phyloP scores from a whole-genome alignment of 1,140 invertebrate species.

The Sinella curviseta region DNA sequence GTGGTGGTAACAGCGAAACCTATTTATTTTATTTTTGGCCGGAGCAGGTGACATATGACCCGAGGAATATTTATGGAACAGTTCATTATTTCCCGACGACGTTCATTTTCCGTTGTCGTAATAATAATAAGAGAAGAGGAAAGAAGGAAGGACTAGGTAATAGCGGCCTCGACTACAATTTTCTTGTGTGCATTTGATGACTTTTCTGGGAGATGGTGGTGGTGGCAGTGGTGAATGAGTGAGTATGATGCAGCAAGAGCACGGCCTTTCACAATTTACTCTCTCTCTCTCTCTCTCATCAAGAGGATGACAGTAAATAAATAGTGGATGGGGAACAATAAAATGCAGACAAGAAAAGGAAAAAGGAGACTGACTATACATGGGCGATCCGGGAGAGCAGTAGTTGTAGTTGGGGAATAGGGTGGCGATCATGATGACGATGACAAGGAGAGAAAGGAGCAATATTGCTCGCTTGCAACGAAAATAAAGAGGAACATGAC shows the following conservation, averaged over 20 bases:
- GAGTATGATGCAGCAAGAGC: background rate
- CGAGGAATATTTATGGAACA: background rate
- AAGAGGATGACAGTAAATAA: conserved; percentile 23
- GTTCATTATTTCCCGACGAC: too few relatives aligned
- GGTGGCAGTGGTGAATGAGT: too few relatives aligned
- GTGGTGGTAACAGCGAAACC: too few relatives aligned
- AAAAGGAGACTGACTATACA: too few relatives aligned
- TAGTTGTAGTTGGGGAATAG: too few relatives aligned
- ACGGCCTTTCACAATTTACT: background rate
- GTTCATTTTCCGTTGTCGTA: too few relatives aligned
- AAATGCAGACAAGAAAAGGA: conserved; percentile 21
- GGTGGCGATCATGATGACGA: too few relatives aligned
- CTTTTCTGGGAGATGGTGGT: background rate
- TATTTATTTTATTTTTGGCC: background rate
- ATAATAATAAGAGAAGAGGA: too few relatives aligned
- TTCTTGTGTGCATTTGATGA: background rate
- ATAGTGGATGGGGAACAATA: conserved; percentile 19
- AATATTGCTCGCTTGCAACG: conserved; percentile 30
- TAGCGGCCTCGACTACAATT: too few relatives aligned
- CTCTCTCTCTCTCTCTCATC: conserved; percentile 9
- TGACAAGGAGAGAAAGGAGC: conserved; percentile 42
- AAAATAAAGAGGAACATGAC: conserved; percentile 40
- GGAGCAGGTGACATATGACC: background rate
- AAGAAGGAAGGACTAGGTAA: too few relatives aligned
- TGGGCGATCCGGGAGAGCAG: background rate